These are phyloP conservation scores for Serranus cabrilla DNA, from an alignment of 2,797 vertebrate genomes.

Conservation along the genomic window DNA sequence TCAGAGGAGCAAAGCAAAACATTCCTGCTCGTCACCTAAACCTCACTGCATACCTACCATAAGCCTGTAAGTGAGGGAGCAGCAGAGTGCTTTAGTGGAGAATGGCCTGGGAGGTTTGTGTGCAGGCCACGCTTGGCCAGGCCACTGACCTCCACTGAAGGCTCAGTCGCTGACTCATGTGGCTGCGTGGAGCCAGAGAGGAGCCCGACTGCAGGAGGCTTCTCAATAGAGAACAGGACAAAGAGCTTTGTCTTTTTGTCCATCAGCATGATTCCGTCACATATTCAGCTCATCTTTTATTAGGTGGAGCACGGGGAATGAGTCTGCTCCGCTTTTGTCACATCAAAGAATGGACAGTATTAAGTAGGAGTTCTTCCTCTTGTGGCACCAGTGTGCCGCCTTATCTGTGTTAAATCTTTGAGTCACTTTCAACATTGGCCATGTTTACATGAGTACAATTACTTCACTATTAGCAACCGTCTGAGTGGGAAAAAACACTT, in stretches of 20 bases:
- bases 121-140: constrained; percentile 38
- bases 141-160: constrained; percentile 63
- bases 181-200: constrained; percentile 61
- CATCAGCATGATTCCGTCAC: constrained; percentile 58
- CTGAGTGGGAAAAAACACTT: background rate
- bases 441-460: background rate
- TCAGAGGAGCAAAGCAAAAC: constrained; percentile 73
- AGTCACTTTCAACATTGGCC: constrained; percentile 13
- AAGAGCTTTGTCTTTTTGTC: constrained; percentile 28
- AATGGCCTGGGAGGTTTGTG: constrained; percentile 57
- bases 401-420: constrained; percentile 23
- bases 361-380: constrained; percentile 17
- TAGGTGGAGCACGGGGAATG: constrained; percentile 32
- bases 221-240: constrained; percentile 27
- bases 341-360: constrained; percentile 40
- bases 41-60: constrained; percentile 61
- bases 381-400: background rate
- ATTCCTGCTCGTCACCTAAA: constrained; percentile 74
- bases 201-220: constrained; percentile 40
- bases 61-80: constrained; percentile 60
- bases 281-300: constrained; percentile 63
- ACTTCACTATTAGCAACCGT: background rate
- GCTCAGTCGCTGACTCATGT: constrained; percentile 75
- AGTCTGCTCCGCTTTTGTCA: constrained; percentile 51
- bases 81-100: constrained; percentile 36